Base-by-base conservation (phyloP, 2,113 vertebrate species). In the Dromiciops gliroides region DNA sequence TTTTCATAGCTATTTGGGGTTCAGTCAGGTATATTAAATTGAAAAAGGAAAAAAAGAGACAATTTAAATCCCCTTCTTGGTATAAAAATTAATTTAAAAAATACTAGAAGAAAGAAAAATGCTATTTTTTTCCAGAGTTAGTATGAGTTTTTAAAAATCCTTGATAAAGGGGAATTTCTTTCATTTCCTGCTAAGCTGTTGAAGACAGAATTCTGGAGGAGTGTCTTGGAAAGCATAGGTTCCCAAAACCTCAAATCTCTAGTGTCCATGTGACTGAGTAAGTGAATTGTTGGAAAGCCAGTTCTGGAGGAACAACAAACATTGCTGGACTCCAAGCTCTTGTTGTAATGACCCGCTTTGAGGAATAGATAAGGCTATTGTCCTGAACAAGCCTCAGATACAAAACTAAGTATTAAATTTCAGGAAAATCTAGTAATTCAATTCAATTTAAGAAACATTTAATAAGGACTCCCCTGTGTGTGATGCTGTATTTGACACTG, bases 61-160 rank as follows among this genome's bases (percentile, higher is more conserved):
- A 48, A 31, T 22, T n/a, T 83, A 50, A 89, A 31, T 28, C 90
- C 16, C 48, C 0, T 51, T 91, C 89, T 14, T 52, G 14, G 49
- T 89, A 50, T 47, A 92, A 91, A 88, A n/a, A 1, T 14, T 94
- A 94, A 93, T 91, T 44, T n/a, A 60, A 93, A 95, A 50, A 26
- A 50, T 28, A 53, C n/a, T 83, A 94, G 60, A 47, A 67, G 60
- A 88, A 89, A 91, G 92, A 75, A 12, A 91, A 89, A 24, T 50
- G 26, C 23, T 3, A 37, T 91, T 67, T 94, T 94, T 50, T 89
- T 95, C 50, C 60, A 37, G 51, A 91, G 50, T 10, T 31, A 56
- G 23, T 51, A 48, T 24, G 48, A 28, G n/a, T 89, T 31, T n/a
- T 89, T 56, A 48, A 51, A 49, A 51, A 14, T 50, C 11, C 50